Conservation (phyloP, 2,888 invertebrate species). For the Furcula furcula region DNA sequence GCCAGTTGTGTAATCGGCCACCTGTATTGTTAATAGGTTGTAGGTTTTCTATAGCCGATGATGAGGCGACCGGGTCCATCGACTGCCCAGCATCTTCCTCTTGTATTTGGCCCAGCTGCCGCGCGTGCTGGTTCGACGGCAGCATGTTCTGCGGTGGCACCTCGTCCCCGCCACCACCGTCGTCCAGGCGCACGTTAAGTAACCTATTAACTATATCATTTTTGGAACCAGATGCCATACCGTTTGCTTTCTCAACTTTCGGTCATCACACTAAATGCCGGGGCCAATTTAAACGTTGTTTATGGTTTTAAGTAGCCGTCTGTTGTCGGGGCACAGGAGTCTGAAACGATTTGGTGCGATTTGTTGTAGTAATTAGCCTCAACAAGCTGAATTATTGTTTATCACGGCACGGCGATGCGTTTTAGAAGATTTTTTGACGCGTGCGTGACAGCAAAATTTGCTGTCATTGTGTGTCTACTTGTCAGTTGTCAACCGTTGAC, state of each 20-base stretch:
- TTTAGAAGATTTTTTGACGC: slow-evolving; percentile 27
- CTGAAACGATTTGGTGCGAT: slow-evolving; percentile 25
- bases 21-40: slow-evolving; percentile 68
- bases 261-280: slow-evolving; percentile 47
- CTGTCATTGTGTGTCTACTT: not conserved
- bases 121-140: slow-evolving; percentile 69
- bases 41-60: slow-evolving; percentile 61
- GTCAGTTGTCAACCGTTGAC: too few species aligned
- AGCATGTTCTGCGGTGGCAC: slow-evolving; percentile 78
- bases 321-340: slow-evolving; percentile 12
- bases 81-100: slow-evolving; percentile 59
- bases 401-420: slow-evolving; percentile 27
- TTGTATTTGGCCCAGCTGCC: slow-evolving; percentile 48
- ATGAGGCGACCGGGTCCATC: slow-evolving; percentile 53
- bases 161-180: slow-evolving; percentile 57
- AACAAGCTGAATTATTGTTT: slow-evolving; percentile 42
- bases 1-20: slow-evolving; percentile 84
- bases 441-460: slow-evolving; percentile 7
- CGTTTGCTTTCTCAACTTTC: slow-evolving; percentile 31
- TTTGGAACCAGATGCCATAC: slow-evolving; percentile 70
- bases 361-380: slow-evolving; percentile 33
- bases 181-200: slow-evolving; percentile 60
- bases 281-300: slow-evolving; percentile 16
- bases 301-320: slow-evolving; percentile 13
- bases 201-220: slow-evolving; percentile 69